Evolutionary conservation across 1,140 invertebrate species (phyloP), one percentile per base, ranked within the genome.

Genomic region (Phocides pigmalion): DNA sequence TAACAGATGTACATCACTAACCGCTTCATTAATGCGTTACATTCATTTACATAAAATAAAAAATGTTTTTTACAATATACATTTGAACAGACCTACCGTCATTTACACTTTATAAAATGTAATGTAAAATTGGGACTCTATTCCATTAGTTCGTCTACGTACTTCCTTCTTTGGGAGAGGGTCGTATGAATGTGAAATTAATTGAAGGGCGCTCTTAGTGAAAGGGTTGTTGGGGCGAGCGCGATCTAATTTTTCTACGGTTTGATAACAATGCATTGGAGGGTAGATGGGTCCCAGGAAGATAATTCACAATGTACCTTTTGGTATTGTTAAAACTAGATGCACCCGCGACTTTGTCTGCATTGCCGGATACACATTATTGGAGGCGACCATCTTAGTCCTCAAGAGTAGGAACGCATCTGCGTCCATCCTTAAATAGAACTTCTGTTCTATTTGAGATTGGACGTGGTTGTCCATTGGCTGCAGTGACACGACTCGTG

Each of bases 111-210:
- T n/a, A n/a, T n/a, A n/a, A n/a, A n/a, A n/a, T 32, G 28, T 32
- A 1, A 11, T 32, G 9, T n/a, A n/a, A n/a, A 0, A 32, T 32
- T 32, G n/a, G 28, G 28, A 11, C 1, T 11, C 28, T 32, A 32
- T 32, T 32, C n/a, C 0, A 0, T 32, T 32, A 11, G 9, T 11
- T 32, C 28, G 1, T 72, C 46, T 64, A 69, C 78, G 83, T 87
- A 79, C 82, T 80, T 78, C 78, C 79, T 25, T 79, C 82, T 86
- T 87, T 81, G 86, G 81, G 66, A 69, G 73, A 68, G 82, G 79
- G 82, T 82, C 72, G 74, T 67, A 82, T 84, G 81, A 87, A 89
- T 87, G 81, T 81, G 76, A 82, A 87, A 87, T 87, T 89, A 87
- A 85, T 85, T 84, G 79, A 79, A 82, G 87, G 83, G 81, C 71